Base-by-base conservation (phyloP, 2,797 vertebrate genomes). In the Austrolebias charrua region DNA sequence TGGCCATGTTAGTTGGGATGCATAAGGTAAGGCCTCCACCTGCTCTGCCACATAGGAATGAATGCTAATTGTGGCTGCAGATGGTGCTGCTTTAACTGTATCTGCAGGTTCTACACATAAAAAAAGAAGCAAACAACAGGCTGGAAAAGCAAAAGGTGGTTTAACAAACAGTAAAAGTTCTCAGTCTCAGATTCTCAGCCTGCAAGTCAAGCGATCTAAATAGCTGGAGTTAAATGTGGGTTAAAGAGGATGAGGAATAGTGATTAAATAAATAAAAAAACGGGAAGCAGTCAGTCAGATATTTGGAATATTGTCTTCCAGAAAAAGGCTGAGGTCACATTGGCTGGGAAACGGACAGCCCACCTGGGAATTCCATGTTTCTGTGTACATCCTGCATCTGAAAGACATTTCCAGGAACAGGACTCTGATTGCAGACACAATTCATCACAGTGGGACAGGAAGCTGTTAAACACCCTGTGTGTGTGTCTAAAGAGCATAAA, bases 21-120 rank as follows among this genome's bases (percentile, higher is more conserved):
- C 79, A 91, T 86, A 70, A 79, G 76, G 50, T 71, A 59, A 81
- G 79, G 79, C 60, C 60, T 82, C 75, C 80, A 85, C 78, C 85
- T 88, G 87, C 69, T 70, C 71, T 43, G 57, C 50, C 49, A 72
- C 75, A 66, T 66, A 69, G 78, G 9, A 44, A 46, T 90, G 71
- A 85, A 88, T 86, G 80, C 74, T 85, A 57, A 77, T 69, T 29
- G 0, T 55, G 42, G 69, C 46, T 79, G 66, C 65, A 88, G 83
- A 85, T 86, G 82, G 69, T 79, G 61, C 74, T 69, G 64, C 70
- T 79, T 52, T 3, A 75, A 70, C 71, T 45, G 53, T 52, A 56
- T 66, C 43, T 69, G 53, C 57, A 75, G 62, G 13, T 62, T 69
- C 33, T 68, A 57, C 55, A 20, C 45, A 56, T 52, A 44, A 63